phyloP scores from a whole-genome alignment of 1,140 invertebrate genomes.

The Magallana angulata region DNA sequence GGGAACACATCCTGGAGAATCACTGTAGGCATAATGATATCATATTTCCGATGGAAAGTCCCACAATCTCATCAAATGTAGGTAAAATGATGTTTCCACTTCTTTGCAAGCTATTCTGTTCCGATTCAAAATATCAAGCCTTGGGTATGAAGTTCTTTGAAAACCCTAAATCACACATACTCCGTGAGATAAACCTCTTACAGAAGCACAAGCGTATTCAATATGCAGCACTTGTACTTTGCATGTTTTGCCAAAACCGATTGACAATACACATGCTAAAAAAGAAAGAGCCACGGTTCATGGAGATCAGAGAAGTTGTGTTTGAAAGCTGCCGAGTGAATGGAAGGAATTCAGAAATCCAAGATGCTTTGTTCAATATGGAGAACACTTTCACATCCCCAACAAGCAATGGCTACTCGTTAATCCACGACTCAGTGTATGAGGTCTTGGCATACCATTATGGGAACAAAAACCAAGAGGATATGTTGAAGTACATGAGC shows the following conservation, averaged over 20 bases:
- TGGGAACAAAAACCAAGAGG: neutral
- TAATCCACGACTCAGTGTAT: neutral
- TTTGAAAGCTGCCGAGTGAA: neutral
- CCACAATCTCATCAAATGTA: neutral
- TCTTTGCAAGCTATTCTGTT: neutral
- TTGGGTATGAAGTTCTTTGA: neutral
- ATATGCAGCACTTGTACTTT: neutral
- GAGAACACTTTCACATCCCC: neutral
- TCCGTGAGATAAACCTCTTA: neutral
- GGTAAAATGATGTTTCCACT: neutral
- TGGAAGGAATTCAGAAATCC: neutral
- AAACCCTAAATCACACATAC: neutral
- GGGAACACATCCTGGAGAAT: neutral
- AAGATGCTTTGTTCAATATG: neutral
- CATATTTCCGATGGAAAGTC: neutral
- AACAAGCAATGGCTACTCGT: neutral
- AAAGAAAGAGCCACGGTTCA: neutral
- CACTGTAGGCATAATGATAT: neutral
- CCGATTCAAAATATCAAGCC: neutral
- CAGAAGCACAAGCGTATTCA: neutral
- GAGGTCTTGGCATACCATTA: neutral
- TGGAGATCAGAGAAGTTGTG: neutral
- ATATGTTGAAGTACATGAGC: neutral
- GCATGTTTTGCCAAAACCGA: neutral
- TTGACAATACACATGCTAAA: neutral